Conservation (phyloP, 1,140 invertebrate species). For the Drosophila cardini region DNA sequence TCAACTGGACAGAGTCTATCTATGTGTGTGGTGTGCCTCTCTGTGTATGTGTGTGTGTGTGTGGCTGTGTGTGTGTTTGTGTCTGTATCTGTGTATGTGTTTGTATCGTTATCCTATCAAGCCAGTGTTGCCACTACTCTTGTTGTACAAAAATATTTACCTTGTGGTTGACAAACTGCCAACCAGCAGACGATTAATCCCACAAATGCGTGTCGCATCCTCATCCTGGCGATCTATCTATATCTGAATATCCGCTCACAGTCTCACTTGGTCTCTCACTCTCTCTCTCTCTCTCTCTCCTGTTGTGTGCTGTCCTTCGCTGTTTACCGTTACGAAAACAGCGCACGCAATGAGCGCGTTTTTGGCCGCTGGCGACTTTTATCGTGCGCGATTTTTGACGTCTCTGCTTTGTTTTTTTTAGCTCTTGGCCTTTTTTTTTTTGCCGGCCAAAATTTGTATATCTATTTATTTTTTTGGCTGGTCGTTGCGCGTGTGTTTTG, state of each 20-base stretch:
- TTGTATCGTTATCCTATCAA: constrained; percentile 65
- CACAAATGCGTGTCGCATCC: constrained; percentile 78
- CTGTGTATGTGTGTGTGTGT: constrained; percentile 27
- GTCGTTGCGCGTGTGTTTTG: constrained; percentile 50
- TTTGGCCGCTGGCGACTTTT: constrained; percentile 78
- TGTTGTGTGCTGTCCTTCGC: constrained; percentile 6
- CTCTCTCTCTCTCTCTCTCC: constrained; percentile 8
- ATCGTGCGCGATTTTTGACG: constrained; percentile 55
- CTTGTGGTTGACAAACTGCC: constrained; percentile 84
- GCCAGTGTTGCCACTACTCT: constrained; percentile 13
- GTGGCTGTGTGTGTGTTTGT: constrained; percentile 30
- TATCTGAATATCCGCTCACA: not conserved
- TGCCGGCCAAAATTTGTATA: constrained; percentile 4
- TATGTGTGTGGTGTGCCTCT: constrained; percentile 19
- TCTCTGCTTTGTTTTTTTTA: constrained; percentile 27
- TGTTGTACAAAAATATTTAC: constrained; percentile 77
- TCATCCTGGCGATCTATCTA: constrained; percentile 42
- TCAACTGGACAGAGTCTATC: constrained; percentile 15
- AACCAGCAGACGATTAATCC: constrained; percentile 82
- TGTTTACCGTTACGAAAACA: constrained; percentile 75
- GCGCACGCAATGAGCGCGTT: constrained; percentile 78
- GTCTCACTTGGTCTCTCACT: constrained; percentile 8
- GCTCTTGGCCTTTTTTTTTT: constrained; percentile 12
- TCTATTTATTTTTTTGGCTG: constrained; percentile 21
- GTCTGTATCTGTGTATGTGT: constrained; percentile 31